Evolutionary conservation across 2,888 invertebrate species (phyloP), one percentile per base, ranked within the genome.

Genomic region (Cephus sareptanus): DNA sequence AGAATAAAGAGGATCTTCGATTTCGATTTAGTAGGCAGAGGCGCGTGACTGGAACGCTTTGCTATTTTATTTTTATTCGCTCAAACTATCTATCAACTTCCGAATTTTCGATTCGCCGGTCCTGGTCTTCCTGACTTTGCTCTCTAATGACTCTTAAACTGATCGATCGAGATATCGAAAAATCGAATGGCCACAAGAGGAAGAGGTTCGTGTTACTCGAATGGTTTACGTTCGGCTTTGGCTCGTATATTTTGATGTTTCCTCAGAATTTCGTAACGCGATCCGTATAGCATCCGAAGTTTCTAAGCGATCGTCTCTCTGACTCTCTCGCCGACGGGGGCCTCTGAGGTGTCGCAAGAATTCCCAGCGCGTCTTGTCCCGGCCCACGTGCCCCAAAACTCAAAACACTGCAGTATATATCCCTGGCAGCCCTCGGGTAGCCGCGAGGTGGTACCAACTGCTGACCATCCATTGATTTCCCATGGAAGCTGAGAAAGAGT

Each of bases 21-120:
- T 85, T 85, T 81, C 76, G 81, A 74, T 80, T 82, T 81, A 80
- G 81, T 79, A 77, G 81, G 76, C 77, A 74, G 79, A 79, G 79
- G 76, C 56, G 71, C 76, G 79, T 56, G 69, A 33, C 40, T 37
- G 69, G 79, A 56, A 75, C 71, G 71, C 30, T 71, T 71, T 31
- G 56, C 56, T 23, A 23, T 56, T 56, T 15, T 9, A 15, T 56
- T 9, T 56, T 23, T 9, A 23, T 23, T 2, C 9, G 9, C 9
- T 23, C 23, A 56, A 56, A 23, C 1, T 23, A 56, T 56, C 9
- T 56, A 23, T 56, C 23, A 56, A 56, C 56, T 56, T 34, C 71
- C 71, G 71, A 30, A 71, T 71, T 30, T 71, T 34, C 6, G 4
- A 31, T 15, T 31, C 6, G 13, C 9, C 30, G 6, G 11, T 71